A percentile compares a stretch with the other conserved stretches of the same genome.
These are phyloP conservation scores for Choloepus didactylus DNA, from an alignment of 2,797 vertebrate genomes.

Conservation along the genomic window DNA sequence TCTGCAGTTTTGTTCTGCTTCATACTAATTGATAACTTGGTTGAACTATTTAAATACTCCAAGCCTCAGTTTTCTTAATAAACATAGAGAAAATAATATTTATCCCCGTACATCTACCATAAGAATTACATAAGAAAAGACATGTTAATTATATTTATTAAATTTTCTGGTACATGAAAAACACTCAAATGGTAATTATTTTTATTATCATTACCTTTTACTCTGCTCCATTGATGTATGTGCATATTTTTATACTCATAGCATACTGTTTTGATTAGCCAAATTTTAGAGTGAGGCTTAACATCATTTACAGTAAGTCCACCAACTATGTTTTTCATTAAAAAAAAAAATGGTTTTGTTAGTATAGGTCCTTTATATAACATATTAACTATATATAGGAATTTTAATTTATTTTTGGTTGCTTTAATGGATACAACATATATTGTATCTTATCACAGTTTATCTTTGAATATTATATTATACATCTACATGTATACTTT, in stretches of 20 bases:
- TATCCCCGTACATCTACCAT: neutral
- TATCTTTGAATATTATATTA: too few relatives aligned
- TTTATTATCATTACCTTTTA: neutral
- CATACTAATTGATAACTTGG: neutral
- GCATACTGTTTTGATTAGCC: neutral
- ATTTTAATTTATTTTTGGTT: too few relatives aligned
- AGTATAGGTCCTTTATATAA: too few relatives aligned
- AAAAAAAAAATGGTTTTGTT: too few relatives aligned
- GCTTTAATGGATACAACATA: too few relatives aligned
- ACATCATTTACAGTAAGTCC: too few relatives aligned
- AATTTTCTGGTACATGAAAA: neutral
- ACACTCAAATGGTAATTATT: neutral
- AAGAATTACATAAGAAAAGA: neutral
- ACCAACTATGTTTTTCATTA: too few relatives aligned
- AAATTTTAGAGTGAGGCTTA: too few relatives aligned
- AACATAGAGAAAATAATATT: neutral
- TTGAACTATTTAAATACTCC: neutral
- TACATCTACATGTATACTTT: too few relatives aligned
- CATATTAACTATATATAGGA: too few relatives aligned
- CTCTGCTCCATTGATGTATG: neutral
- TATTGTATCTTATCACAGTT: too few relatives aligned
- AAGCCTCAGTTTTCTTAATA: neutral
- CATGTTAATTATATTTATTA: neutral
- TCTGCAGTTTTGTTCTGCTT: neutral
- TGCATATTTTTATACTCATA: neutral